These are phyloP conservation scores for Euproctis similis DNA, from an alignment of 2,888 invertebrate species.

Conservation along the genomic window DNA sequence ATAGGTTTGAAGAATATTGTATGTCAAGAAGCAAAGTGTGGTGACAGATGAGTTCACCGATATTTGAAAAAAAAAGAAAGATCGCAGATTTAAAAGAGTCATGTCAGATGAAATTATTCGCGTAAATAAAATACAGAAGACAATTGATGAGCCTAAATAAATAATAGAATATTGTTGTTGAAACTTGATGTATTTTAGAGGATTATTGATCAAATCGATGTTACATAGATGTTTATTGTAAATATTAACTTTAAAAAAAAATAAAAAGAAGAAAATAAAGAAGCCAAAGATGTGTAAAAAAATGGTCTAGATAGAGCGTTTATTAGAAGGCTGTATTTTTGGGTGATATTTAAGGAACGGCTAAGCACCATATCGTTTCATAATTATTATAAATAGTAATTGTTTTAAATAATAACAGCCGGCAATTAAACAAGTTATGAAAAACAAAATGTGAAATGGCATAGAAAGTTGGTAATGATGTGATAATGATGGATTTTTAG, in stretches of 20 bases:
- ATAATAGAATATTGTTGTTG: conserved; percentile 69
- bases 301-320: conserved; percentile 62
- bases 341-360: conserved; percentile 70
- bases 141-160: conserved; percentile 61
- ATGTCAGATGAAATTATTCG: too few relatives aligned
- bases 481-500: conserved; percentile 62
- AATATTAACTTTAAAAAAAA: conserved; percentile 61
- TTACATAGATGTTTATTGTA: conserved; percentile 75
- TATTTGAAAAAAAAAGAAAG: too few relatives aligned
- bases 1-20: conserved; percentile 7
- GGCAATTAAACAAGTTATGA: too few relatives aligned
- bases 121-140: too few relatives aligned
- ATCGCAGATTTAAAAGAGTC: too few relatives aligned
- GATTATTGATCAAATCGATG: conserved; percentile 74
- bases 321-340: conserved; percentile 75
- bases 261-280: too few relatives aligned
- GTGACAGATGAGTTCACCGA: conserved; percentile 23
- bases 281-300: conserved; percentile 52
- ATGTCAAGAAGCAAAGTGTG: conserved; percentile 4
- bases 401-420: too few relatives aligned
- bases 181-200: conserved; percentile 73
- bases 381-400: conserved; percentile 44
- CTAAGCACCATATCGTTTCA: conserved; percentile 67
- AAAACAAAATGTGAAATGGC: too few relatives aligned
- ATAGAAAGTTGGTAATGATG: conserved; percentile 58